Evolutionary conservation across 2,888 invertebrate genomes (phyloP), one percentile per base, ranked within the genome.

Genomic region (Thelaira solivaga): DNA sequence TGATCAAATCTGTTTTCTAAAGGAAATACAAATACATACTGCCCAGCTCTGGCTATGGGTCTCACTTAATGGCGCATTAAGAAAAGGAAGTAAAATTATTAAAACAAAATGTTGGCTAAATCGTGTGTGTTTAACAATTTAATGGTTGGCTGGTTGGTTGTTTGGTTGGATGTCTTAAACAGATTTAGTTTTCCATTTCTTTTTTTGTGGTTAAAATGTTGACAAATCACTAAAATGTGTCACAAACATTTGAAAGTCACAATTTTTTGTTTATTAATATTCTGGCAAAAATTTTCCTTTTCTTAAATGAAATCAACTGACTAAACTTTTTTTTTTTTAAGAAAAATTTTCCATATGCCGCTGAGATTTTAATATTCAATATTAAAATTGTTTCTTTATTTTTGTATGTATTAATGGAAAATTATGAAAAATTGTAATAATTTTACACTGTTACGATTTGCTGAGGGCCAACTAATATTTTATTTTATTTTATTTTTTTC

Each of bases 181-280:
- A 49, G 34, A 31, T 55, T 72, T 51, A n/a, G n/a, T n/a, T n/a
- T n/a, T n/a, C n/a, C n/a, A n/a, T n/a, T n/a, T n/a, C n/a, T n/a
- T n/a, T n/a, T n/a, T n/a, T n/a, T n/a, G n/a, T 26, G 6, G 1
- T 43, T 10, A 13, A 13, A 31, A 16, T 11, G n/a, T 67, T 76
- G 71, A 76, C 67, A 76, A 76, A 76, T 76, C 39, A 13, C 55
- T 49, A 4, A 76, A 76, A 76, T 67, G 67, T 76, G 76, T 67
- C 62, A 53, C 62, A 62, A 61, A 41, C 76, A 61, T 71, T 51
- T 36, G n/a, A 20, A 45, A 41, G 13, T 65, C 29, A 45, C 41
- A 47, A 39, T 16, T 59, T 75, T n/a, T n/a, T n/a, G n/a, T n/a
- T n/a, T n/a, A n/a, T n/a, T n/a, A n/a, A n/a, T n/a, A n/a, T n/a